Percentiles rank a stretch among this genome's conserved stretches.
phyloP scores from a whole-genome alignment of 2,113 vertebrate species.

The Oryzias woworae region DNA sequence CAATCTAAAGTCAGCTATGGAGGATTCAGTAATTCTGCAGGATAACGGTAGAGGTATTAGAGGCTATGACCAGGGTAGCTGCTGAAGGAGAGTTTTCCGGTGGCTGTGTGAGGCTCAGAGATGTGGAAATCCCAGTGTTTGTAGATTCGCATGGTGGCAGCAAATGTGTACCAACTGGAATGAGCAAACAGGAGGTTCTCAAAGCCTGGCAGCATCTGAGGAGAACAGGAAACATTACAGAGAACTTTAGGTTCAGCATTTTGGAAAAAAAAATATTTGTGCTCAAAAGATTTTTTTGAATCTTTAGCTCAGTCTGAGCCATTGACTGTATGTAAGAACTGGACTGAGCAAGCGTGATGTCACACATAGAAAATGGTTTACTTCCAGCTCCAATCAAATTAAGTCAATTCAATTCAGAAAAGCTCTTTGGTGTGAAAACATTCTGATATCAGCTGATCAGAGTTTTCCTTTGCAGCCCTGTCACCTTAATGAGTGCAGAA shows the following conservation, averaged over 20 bases:
- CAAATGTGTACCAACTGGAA: constrained; percentile 94
- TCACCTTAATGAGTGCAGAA: constrained; percentile 93
- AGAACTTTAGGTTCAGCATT: neutral
- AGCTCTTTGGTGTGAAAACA: too few relatives aligned
- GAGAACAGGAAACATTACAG: neutral
- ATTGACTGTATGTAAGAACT: too few relatives aligned
- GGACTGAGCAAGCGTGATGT: too few relatives aligned
- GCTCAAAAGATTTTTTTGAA: too few relatives aligned
- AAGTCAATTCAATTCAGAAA: too few relatives aligned
- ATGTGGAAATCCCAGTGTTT: constrained; percentile 92
- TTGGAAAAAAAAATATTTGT: neutral
- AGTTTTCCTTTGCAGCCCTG: constrained; percentile 44
- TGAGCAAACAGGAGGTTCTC: constrained; percentile 91
- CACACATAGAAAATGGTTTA: too few relatives aligned
- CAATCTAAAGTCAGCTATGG: neutral
- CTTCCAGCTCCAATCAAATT: too few relatives aligned
- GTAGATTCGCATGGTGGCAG: constrained; percentile 89
- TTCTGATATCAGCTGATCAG: too few relatives aligned
- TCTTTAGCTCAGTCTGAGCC: too few relatives aligned
- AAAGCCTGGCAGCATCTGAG: constrained; percentile 88
- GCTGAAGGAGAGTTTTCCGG: constrained; percentile 87
- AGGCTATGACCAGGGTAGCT: constrained; percentile 86
- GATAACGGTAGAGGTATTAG: neutral
- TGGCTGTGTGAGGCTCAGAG: constrained; percentile 76
- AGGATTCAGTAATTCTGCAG: neutral